A percentile compares a stretch with the other conserved stretches of the same genome.
These are phyloP conservation scores for Hoplodrina ambigua DNA, from an alignment of 2,888 invertebrate species.

Conservation along the genomic window DNA sequence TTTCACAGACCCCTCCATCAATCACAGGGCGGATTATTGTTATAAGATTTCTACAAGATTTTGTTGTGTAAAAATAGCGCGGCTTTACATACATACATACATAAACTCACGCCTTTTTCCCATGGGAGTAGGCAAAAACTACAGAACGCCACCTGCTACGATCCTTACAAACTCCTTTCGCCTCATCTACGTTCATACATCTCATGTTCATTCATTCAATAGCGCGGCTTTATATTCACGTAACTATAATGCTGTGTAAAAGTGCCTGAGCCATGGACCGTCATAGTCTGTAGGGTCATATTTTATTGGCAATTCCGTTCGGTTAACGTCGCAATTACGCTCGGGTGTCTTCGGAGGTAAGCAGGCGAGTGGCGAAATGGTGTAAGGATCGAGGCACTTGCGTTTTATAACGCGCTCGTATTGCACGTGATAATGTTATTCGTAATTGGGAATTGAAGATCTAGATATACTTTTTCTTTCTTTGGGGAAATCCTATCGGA, in stretches of 20 bases:
- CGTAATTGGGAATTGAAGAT: constrained; percentile 17
- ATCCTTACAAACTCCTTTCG: too few species aligned
- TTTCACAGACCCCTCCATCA: too few species aligned
- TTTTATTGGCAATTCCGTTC: constrained; percentile 62
- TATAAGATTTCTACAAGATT: background rate
- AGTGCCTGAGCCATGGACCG: background rate
- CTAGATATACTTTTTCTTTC: background rate
- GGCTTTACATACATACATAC: too few species aligned
- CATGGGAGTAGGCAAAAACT: too few species aligned
- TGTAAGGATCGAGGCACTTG: constrained; percentile 8
- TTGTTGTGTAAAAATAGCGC: background rate
- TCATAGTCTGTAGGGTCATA: constrained; percentile 43
- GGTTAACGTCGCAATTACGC: constrained; percentile 57
- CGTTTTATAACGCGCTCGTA: constrained; percentile 45
- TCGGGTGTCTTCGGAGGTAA: constrained; percentile 46
- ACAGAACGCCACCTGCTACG: too few species aligned
- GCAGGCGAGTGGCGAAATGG: constrained; percentile 1
- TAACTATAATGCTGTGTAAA: background rate
- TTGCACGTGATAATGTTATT: constrained; percentile 43
- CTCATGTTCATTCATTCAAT: too few species aligned
- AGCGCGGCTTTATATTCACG: background rate
- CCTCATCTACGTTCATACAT: too few species aligned
- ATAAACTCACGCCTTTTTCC: too few species aligned
- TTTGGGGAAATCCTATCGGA: background rate
- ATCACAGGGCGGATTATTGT: too few species aligned